phyloP scores from a whole-genome alignment of 2,113 vertebrate species.

The Telmatochromis bifrenatus region DNA sequence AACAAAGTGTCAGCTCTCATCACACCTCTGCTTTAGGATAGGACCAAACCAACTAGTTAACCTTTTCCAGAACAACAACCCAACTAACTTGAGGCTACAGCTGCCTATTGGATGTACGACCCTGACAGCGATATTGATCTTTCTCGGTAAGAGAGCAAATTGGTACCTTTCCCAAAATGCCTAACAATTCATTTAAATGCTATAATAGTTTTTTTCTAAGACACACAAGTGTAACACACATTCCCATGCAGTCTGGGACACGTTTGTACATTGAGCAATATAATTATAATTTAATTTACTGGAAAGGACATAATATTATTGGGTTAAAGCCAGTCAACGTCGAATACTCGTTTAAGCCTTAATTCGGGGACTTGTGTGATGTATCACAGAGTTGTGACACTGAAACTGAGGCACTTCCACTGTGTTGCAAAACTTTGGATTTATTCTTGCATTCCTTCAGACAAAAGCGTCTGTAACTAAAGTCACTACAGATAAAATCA shows the following conservation, averaged over 20 bases:
- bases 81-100: neutral
- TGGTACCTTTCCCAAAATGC: neutral
- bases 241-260: neutral
- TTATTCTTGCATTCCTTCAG: conserved; percentile 1
- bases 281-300: neutral
- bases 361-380: neutral
- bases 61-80: neutral
- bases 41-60: neutral
- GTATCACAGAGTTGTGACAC: neutral
- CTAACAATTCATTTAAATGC: neutral
- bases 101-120: neutral
- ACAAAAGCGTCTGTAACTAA: neutral
- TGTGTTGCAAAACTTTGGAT: neutral
- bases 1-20: accelerated
- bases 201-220: neutral
- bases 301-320: neutral
- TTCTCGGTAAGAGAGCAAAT: neutral
- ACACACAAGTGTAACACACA: neutral
- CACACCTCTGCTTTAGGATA: neutral
- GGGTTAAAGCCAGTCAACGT: neutral
- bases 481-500: neutral
- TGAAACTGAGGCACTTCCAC: neutral
- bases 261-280: neutral
- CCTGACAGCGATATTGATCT: neutral
- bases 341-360: neutral